A percentile compares a stretch with the other conserved stretches of the same genome.
These are phyloP conservation scores for Acrocera orbiculus DNA, from an alignment of 2,888 invertebrate species.

Conservation along the genomic window DNA sequence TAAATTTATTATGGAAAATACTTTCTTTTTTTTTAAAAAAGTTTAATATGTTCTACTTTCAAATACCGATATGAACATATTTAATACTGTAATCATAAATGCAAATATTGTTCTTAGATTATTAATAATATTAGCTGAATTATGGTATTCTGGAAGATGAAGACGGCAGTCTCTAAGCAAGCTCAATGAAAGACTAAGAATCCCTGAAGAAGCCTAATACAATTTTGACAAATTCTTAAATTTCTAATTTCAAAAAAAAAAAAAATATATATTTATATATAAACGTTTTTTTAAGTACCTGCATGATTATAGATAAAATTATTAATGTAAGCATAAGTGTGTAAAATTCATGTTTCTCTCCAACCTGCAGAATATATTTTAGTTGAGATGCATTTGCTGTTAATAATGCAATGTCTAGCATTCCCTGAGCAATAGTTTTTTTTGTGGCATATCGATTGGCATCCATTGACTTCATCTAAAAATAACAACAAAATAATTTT, in stretches of 20 bases:
- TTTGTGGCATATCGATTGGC: slow-evolving; percentile 82
- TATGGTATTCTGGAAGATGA: slow-evolving; percentile 48
- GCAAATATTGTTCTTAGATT: slow-evolving; percentile 50
- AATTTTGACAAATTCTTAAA: neutral
- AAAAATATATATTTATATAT: neutral
- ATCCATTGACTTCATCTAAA: slow-evolving; percentile 55
- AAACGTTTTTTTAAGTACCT: slow-evolving; percentile 38
- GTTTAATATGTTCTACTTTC: slow-evolving; percentile 39
- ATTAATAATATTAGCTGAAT: slow-evolving; percentile 51
- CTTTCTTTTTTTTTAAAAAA: slow-evolving; percentile 14
- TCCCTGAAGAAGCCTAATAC: slow-evolving; percentile 50
- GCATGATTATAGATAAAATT: slow-evolving; percentile 62
- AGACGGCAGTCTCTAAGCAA: slow-evolving; percentile 60
- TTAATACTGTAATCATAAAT: slow-evolving; percentile 54
- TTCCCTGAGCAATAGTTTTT: slow-evolving; percentile 81
- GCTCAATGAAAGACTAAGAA: slow-evolving; percentile 54
- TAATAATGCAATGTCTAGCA: slow-evolving; percentile 72
- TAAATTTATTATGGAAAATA: neutral
- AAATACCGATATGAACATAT: slow-evolving; percentile 60
- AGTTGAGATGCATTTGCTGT: slow-evolving; percentile 80
- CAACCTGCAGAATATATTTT: slow-evolving; percentile 71
- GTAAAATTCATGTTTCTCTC: slow-evolving; percentile 73
- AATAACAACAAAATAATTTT: too few species aligned
- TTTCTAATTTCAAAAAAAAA: neutral
- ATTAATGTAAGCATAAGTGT: slow-evolving; percentile 62